Evolutionary conservation across 2,113 vertebrate genomes (phyloP), one percentile per base, ranked within the genome.

Genomic region (Syngnathus floridae): DNA sequence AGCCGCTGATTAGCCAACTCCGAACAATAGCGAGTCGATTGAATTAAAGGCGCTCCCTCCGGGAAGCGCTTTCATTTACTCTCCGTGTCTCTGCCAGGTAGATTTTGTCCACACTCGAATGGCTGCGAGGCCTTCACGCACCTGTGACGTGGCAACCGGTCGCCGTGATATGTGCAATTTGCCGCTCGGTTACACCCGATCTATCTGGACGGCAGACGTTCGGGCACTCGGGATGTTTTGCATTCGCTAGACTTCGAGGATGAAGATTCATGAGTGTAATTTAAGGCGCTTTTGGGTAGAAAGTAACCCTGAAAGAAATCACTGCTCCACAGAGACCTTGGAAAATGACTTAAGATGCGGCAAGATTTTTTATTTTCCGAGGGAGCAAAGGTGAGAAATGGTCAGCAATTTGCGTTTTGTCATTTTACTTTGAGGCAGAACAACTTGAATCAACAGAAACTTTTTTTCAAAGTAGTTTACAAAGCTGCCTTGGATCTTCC

Each of bases 51-150:
- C 36, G 21, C 14, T 7, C 59, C 71, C 74, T 66, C 60, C 59
- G 59, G 79, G 75, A 70, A 62, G 17, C 13, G 41, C n/a, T 79
- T 81, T 80, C 52, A 79, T 66, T 75, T 71, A 66, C 0, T 40
- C 4, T 48, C 71, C 71, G 71, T 49, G 22, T 19, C 37, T 60
- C 62, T 31, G 17, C n/a, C 62, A 49, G 45, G 62, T 49, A 17
- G 61, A 61, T 10, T 41, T 56, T 35, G 54, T 35, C 54, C 6
- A 35, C 22, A 56, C 54, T 56, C 16, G 22, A 36, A 56, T 56
- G 54, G 54, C 26, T 17, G 54, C 16, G 26, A 8, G 16, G 12
- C 22, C 16, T 56, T 35, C 26, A 1, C 9, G 1, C 36, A 16
- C 16, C 37, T 6, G 11, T 17, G 31, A 31, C 46, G 41, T 45